Percentiles rank a stretch among this genome's conserved stretches.
These are phyloP conservation scores for Hucho hucho DNA, from an alignment of 2,113 vertebrate species.

Conservation along the genomic window DNA sequence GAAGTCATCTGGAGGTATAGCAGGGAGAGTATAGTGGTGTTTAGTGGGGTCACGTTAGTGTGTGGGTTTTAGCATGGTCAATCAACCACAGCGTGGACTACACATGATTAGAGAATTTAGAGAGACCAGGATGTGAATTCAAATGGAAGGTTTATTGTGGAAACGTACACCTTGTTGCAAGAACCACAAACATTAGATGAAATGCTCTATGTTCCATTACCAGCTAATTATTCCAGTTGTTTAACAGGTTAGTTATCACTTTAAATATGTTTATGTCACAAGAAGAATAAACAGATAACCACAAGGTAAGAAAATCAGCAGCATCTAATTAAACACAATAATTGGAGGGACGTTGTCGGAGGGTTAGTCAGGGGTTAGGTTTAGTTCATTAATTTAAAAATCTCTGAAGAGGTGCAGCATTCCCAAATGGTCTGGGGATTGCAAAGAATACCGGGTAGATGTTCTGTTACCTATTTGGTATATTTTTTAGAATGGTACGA, in stretches of 20 bases:
- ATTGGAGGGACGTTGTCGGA: constrained; percentile 67
- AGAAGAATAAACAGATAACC: constrained; percentile 36
- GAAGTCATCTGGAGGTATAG: constrained; percentile 31
- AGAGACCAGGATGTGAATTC: constrained; percentile 11
- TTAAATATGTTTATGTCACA: constrained; percentile 49
- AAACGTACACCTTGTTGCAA: not conserved
- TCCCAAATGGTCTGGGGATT: constrained; percentile 62
- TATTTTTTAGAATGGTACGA: not conserved
- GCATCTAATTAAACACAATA: constrained; percentile 73
- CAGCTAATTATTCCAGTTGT: not conserved
- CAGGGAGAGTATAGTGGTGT: constrained; percentile 18
- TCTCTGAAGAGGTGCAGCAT: constrained; percentile 73
- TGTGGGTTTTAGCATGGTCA: constrained; percentile 36
- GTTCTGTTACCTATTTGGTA: constrained; percentile 1
- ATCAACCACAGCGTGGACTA: no score
- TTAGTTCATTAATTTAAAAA: constrained; percentile 72
- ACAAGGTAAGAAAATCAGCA: constrained; percentile 55
- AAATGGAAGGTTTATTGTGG: constrained; percentile 18
- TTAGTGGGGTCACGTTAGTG: constrained; percentile 23
- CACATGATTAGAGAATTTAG: constrained; percentile 22
- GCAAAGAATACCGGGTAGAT: constrained; percentile 44
- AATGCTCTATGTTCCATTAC: no score
- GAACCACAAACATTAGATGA: no score
- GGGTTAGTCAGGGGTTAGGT: constrained; percentile 83
- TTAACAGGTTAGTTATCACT: constrained; percentile 49